phyloP scores from a whole-genome alignment of 2,888 invertebrate genomes.

The Ophion costatus region DNA sequence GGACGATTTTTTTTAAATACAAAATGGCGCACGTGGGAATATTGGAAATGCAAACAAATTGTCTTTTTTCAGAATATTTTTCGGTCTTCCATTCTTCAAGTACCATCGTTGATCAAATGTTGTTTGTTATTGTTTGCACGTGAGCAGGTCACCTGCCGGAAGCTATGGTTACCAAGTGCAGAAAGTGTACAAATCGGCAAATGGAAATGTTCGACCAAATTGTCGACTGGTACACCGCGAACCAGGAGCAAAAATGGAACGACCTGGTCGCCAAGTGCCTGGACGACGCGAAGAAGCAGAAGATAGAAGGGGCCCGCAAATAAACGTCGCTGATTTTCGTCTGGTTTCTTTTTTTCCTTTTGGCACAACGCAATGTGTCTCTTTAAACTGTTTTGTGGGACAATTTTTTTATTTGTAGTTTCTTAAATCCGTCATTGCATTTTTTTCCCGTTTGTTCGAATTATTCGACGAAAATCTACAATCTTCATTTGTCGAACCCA shows the following conservation, averaged over 20 bases:
- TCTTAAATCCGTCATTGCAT: background rate
- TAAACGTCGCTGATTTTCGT: background rate
- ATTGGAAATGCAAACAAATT: background rate
- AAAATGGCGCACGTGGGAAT: background rate
- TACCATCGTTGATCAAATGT: too few species aligned
- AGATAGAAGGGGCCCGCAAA: constrained; percentile 33
- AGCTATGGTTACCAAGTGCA: constrained; percentile 74
- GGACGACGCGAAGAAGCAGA: constrained; percentile 66
- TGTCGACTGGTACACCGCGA: constrained; percentile 74
- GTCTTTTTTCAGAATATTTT: background rate
- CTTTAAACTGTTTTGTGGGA: background rate
- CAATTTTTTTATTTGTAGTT: background rate
- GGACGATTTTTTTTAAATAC: too few species aligned
- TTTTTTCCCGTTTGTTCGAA: background rate
- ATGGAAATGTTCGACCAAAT: constrained; percentile 71
- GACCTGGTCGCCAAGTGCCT: constrained; percentile 69
- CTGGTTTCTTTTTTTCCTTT: background rate
- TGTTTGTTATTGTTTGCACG: background rate
- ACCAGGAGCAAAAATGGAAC: constrained; percentile 72
- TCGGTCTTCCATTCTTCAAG: too few species aligned
- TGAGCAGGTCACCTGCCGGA: constrained; percentile 73
- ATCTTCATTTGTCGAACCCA: background rate
- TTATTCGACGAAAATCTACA: constrained; percentile 4
- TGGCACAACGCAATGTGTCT: background rate
- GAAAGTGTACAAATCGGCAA: constrained; percentile 75